These are phyloP conservation scores for Hylyphantes graminicola DNA, from an alignment of 1,140 invertebrate genomes.

Conservation along the genomic window DNA sequence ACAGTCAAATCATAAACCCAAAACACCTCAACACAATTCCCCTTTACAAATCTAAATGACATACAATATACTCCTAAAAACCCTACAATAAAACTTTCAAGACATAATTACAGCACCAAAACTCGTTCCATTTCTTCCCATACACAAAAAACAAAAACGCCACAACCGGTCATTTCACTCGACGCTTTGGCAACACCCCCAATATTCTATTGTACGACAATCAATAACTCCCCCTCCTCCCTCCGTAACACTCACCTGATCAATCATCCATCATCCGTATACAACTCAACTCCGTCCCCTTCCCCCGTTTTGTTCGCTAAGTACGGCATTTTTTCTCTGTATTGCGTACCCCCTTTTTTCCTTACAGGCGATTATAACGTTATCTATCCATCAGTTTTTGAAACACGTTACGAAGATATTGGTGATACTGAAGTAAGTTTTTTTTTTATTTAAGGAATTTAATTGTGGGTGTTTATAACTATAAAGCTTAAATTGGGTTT, in stretches of 20 bases:
- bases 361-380: neutral
- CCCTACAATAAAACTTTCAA: too few species aligned
- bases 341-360: too few species aligned
- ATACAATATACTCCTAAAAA: too few species aligned
- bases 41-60: too few species aligned
- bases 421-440: neutral
- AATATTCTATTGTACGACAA: neutral
- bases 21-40: too few species aligned
- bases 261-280: conserved; percentile 17
- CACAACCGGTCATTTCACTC: conserved; percentile 10
- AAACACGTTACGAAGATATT: neutral
- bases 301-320: too few species aligned
- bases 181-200: neutral
- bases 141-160: neutral
- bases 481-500: too few species aligned
- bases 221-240: neutral
- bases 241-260: neutral
- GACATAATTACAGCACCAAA: too few species aligned
- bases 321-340: too few species aligned
- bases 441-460: neutral
- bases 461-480: too few species aligned
- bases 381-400: neutral
- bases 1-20: too few species aligned
- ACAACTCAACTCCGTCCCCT: neutral
- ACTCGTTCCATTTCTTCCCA: too few species aligned